A percentile compares a stretch with the other conserved stretches of the same genome.
Conservation (phyloP, 1,140 invertebrate species). For the Tetragonula clypearis region DNA sequence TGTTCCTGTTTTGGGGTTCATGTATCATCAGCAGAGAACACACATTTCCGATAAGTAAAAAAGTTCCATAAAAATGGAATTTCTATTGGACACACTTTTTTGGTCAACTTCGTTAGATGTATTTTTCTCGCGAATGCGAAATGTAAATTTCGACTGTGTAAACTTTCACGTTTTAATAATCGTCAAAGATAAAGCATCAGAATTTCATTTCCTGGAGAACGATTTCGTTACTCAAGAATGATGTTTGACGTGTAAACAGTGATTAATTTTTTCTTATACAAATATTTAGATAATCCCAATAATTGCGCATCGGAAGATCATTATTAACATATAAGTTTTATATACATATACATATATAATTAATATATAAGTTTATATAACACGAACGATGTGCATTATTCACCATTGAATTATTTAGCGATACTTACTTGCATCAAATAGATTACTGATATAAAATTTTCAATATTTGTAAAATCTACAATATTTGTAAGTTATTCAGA, state of each 20-base stretch:
- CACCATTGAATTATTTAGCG: background rate
- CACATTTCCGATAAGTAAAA: conserved; percentile 16
- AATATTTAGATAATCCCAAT: background rate
- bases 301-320: too few relatives aligned
- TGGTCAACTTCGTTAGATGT: background rate
- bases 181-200: background rate
- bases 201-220: background rate
- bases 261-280: background rate
- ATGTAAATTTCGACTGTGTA: too few relatives aligned
- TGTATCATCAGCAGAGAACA: conserved; percentile 37
- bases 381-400: background rate
- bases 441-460: too few relatives aligned
- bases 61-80: background rate
- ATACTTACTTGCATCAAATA: background rate
- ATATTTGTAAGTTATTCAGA: too few relatives aligned
- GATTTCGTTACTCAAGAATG: background rate
- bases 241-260: too few relatives aligned
- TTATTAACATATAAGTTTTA: too few relatives aligned
- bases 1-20: conserved; percentile 35
- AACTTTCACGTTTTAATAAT: background rate
- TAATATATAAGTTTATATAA: background rate
- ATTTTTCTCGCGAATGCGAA: background rate
- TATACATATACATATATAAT: too few relatives aligned
- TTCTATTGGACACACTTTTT: background rate
- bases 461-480: too few relatives aligned